Base-by-base conservation (phyloP, 2,888 invertebrate genomes). In the Tethea ocularis region DNA sequence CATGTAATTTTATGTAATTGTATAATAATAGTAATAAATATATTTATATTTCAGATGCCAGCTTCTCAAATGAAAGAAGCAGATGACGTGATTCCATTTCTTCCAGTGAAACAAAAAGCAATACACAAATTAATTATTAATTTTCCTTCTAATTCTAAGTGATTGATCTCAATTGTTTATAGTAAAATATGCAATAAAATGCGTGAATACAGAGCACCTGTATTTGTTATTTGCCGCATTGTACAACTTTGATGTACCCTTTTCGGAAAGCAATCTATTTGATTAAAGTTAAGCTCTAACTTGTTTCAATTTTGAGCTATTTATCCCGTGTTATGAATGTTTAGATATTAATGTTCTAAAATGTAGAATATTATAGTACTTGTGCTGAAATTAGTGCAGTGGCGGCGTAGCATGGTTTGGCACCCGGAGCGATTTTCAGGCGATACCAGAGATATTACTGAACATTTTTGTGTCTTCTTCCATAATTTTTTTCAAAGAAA, bases 31-130 rank as follows among this genome's bases (percentile, higher is more conserved):
- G n/a, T 52, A 1, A 24, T 22, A 52, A 13, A 33, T 13, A 23
- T 24, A 46, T 46, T 63, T 57, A 58, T 59, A 53, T 62, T 83
- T 57, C 83, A 93, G 93, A 87, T 91, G 56, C 88, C 92, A n/a
- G 87, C 87, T 51, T 67, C 75, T 15, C 86, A 83, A 68, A 93
- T 93, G 93, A 93, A 91, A 69, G 92, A 93, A 59, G 90, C 91
- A 0, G 93, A 93, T 67, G 92, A 93, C 57, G 86, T 92, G 13
- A 84, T 92, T 68, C 89, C 91, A 54, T 70, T 85, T 52, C 73
- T 93, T 41, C 83, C 89, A 52, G 66, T 90, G 1, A 91, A 83
- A 72, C 77, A 87, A 61, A 88, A 86, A 77, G 64, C 59, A n/a
- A 82, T 78, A 17, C 85, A 92, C n/a, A 93, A 91, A 77, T 76